Evolutionary conservation across 2,797 vertebrate species (phyloP), one percentile per base, ranked within the genome.

Genomic region (Lacerta agilis): DNA sequence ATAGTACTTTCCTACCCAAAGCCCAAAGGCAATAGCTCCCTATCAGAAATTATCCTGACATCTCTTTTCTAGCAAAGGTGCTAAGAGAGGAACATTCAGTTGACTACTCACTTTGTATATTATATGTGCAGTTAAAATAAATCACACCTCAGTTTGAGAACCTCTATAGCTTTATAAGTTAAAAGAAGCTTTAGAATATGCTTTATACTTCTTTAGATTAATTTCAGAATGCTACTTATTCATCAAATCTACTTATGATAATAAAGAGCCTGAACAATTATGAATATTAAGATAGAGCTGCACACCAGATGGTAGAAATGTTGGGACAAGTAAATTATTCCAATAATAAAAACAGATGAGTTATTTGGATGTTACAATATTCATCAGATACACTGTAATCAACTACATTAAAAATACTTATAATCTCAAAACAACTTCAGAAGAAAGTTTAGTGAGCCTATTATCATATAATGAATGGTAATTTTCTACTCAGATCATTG

Each of bases 361-460:
- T 83, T 25, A 1, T 85, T 77, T 67, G 77, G 36, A 78, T 79
- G 41, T 88, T 93, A 49, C 83, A 84, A 1, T 87, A 8, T 73
- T 90, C 86, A 11, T 85, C 93, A 90, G 0, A 83, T 83, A 8
- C 55, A 29, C 49, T 67, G 18, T 11, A 79, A 90, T 81, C 89
- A 89, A 38, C 1, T 80, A 83, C 25, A 5, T 87, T 89, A 66
- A 81, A 80, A 72, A 82, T 76, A 72, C 49, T 91, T 87, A 41
- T 43, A 5, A 67, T 38, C 27, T 87, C 79, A 91, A 84, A 43
- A 85, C 64, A 80, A n/a, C 17, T 88, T 15, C 18, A 11, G 45
- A 29, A 69, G 41, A 89, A 67, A 81, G 75, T 88, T 91, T 85
- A 83, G 25, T 41, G 66, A 49, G 6, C 5, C 67, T 87, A 7